Evolutionary conservation across 2,797 vertebrate species (phyloP).

Genomic region (Picus viridis): DNA sequence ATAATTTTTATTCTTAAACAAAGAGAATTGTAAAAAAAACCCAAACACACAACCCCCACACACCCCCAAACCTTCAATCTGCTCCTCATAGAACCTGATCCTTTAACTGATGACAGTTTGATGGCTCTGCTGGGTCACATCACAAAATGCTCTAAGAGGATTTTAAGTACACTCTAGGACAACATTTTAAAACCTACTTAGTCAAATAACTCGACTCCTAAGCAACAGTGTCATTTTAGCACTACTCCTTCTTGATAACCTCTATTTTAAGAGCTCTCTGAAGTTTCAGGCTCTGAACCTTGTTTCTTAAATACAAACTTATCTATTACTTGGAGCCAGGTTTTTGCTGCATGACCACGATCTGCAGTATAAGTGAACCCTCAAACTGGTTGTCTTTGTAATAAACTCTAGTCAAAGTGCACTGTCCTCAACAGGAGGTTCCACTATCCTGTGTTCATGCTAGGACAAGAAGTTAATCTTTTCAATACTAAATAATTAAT

Average conservation of each 20-base stretch:
- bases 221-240: background rate
- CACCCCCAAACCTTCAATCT: background rate
- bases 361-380: background rate
- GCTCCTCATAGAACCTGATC: background rate
- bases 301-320: background rate
- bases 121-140: background rate
- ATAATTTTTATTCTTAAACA: background rate
- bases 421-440: background rate
- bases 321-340: background rate
- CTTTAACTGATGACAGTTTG: background rate
- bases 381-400: background rate
- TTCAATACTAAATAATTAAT: background rate
- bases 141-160: background rate
- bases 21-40: background rate
- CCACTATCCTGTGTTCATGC: background rate
- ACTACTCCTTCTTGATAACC: background rate
- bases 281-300: background rate
- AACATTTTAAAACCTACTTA: conserved; percentile 33
- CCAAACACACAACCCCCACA: too few species aligned
- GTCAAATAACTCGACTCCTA: background rate
- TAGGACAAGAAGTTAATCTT: background rate
- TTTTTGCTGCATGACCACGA: background rate
- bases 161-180: background rate
- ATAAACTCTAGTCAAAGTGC: background rate
- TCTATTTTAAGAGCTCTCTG: background rate